A percentile compares a stretch with the other conserved stretches of the same genome.
These are phyloP conservation scores for Anseranas semipalmata DNA, from an alignment of 2,113 vertebrate species.

Conservation along the genomic window DNA sequence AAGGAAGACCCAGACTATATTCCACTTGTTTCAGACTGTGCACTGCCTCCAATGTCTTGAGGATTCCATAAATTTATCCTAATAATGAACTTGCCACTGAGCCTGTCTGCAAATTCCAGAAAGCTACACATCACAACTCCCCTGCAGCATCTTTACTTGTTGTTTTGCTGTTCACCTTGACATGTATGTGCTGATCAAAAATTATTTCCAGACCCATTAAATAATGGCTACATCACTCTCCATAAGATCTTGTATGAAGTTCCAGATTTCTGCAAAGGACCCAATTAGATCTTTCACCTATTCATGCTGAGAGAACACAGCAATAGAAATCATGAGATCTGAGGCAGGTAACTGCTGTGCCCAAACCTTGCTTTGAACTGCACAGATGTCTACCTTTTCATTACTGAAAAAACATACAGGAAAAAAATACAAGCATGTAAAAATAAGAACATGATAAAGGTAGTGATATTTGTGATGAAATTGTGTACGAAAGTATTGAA, in stretches of 20 bases:
- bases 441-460: background rate
- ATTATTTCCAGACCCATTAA: background rate
- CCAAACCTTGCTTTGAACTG: background rate
- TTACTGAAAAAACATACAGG: background rate
- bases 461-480: background rate
- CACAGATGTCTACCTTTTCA: background rate
- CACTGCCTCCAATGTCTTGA: background rate
- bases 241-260: background rate
- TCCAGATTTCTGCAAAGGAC: background rate
- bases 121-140: background rate
- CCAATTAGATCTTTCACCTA: background rate
- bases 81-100: background rate
- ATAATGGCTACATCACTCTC: background rate
- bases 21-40: background rate
- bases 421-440: background rate
- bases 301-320: background rate
- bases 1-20: background rate
- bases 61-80: background rate
- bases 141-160: background rate
- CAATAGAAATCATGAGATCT: background rate
- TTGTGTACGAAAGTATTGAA: background rate
- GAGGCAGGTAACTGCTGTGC: background rate
- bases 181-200: background rate
- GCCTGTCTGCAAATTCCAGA: background rate
- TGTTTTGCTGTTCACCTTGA: background rate